Conservation (phyloP, 1,140 invertebrate genomes). For the Musca vetustissima region DNA sequence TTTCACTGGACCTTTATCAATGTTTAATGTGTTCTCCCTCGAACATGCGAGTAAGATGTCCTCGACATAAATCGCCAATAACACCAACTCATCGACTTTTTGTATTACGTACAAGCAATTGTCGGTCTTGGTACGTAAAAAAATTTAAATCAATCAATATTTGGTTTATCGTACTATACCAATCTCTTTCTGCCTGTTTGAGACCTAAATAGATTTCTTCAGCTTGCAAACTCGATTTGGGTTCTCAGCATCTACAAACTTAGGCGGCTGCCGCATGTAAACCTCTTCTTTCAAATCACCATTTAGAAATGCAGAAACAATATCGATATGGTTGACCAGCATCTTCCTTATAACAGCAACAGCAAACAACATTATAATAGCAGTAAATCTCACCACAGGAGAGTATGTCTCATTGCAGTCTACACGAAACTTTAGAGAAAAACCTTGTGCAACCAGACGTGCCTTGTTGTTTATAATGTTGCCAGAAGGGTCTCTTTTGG, state of each 20-base stretch:
- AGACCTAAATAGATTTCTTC: constrained; percentile 21
- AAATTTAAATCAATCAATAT: constrained; percentile 27
- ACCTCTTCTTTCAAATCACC: constrained; percentile 16
- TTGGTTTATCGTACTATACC: constrained; percentile 42
- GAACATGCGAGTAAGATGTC: too few species aligned
- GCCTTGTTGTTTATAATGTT: too few species aligned
- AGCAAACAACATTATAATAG: constrained; percentile 49
- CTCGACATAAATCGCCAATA: too few species aligned
- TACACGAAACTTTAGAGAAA: too few species aligned
- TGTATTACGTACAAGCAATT: too few species aligned
- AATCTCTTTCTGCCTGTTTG: constrained; percentile 31
- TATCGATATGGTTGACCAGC: constrained; percentile 11
- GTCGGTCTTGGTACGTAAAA: constrained; percentile 29
- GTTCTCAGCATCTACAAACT: background rate
- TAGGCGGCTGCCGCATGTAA: constrained; percentile 10
- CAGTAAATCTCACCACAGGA: constrained; percentile 37
- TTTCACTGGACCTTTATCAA: too few species aligned
- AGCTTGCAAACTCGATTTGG: constrained; percentile 16
- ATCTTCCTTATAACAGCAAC: background rate
- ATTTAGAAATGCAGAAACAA: constrained; percentile 14
- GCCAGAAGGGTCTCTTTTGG: too few species aligned
- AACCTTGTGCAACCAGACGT: too few species aligned
- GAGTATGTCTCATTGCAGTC: constrained; percentile 12
- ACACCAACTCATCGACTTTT: too few species aligned
- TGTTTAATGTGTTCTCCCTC: too few species aligned